Evolutionary conservation across 2,888 invertebrate genomes (phyloP).

Genomic region (Melangyna quadrimaculata): DNA sequence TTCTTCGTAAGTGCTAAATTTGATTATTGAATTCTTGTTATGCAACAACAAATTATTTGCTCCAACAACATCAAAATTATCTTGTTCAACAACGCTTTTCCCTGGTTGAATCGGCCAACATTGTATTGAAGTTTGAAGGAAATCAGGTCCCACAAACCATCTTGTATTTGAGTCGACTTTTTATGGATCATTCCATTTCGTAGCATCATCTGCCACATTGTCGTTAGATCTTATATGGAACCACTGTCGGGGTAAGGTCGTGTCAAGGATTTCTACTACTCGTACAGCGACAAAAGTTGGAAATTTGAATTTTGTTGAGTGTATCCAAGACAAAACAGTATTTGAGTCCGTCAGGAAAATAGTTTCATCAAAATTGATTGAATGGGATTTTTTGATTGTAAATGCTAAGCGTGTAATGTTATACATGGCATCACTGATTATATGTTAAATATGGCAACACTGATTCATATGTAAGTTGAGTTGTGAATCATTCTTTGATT

Average conservation of each 20-base stretch:
- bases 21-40: neutral
- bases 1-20: neutral
- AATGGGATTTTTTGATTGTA: neutral
- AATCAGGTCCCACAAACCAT: too few species aligned
- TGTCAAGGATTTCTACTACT: slow-evolving; percentile 10
- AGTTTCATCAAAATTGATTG: neutral
- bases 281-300: slow-evolving; percentile 10
- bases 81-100: neutral
- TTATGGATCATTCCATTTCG: too few species aligned
- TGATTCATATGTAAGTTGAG: too few species aligned
- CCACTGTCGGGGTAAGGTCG: slow-evolving; percentile 9
- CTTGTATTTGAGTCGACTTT: too few species aligned
- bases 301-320: neutral
- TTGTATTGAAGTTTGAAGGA: too few species aligned
- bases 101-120: neutral
- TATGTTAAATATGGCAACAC: too few species aligned
- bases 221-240: slow-evolving; percentile 4
- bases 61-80: neutral
- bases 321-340: neutral
- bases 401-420: too few species aligned
- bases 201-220: slow-evolving; percentile 17
- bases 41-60: neutral
- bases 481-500: too few species aligned
- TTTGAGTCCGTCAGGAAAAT: neutral
- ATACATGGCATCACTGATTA: too few species aligned